Percentiles rank a stretch among this genome's conserved stretches.
These are phyloP conservation scores for Coregonus clupeaformis DNA, from an alignment of 2,113 vertebrate genomes.

Conservation along the genomic window DNA sequence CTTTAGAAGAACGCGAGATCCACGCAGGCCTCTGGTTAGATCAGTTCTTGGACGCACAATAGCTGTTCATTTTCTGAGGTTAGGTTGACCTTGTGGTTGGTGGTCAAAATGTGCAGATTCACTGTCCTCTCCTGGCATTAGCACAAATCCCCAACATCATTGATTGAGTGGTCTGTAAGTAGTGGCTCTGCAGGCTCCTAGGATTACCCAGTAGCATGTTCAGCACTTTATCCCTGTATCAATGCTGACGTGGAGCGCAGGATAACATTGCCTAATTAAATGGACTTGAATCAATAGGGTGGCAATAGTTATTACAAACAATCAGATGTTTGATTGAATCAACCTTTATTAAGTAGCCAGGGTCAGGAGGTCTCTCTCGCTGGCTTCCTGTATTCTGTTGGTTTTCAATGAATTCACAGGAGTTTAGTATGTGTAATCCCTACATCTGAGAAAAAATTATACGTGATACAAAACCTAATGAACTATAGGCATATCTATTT, in stretches of 20 bases:
- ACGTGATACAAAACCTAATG: not conserved
- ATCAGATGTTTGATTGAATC: slow-evolving; percentile 34
- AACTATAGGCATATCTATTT: not conserved
- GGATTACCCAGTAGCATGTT: slow-evolving; percentile 67
- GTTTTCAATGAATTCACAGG: not conserved
- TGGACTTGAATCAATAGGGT: slow-evolving; percentile 62
- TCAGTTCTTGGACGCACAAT: not conserved
- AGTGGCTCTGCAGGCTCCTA: slow-evolving; percentile 51
- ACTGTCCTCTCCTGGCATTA: slow-evolving; percentile 41
- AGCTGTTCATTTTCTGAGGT: slow-evolving; percentile 18
- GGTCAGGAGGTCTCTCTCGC: not conserved
- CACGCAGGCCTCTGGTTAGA: too few relatives aligned
- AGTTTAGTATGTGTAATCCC: not conserved
- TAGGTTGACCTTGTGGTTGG: slow-evolving; percentile 47
- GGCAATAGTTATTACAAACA: slow-evolving; percentile 49
- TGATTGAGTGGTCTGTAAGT: slow-evolving; percentile 69
- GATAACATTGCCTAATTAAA: slow-evolving; percentile 67
- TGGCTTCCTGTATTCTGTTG: not conserved
- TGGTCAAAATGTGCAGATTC: slow-evolving; percentile 48
- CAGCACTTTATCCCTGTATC: slow-evolving; percentile 67
- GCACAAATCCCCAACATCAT: slow-evolving; percentile 61
- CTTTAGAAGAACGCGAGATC: not conserved
- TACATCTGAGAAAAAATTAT: not conserved
- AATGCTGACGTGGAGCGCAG: slow-evolving; percentile 47
- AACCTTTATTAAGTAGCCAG: slow-evolving; percentile 29